phyloP scores from a whole-genome alignment of 2,113 vertebrate genomes.

The Galeopterus variegatus region DNA sequence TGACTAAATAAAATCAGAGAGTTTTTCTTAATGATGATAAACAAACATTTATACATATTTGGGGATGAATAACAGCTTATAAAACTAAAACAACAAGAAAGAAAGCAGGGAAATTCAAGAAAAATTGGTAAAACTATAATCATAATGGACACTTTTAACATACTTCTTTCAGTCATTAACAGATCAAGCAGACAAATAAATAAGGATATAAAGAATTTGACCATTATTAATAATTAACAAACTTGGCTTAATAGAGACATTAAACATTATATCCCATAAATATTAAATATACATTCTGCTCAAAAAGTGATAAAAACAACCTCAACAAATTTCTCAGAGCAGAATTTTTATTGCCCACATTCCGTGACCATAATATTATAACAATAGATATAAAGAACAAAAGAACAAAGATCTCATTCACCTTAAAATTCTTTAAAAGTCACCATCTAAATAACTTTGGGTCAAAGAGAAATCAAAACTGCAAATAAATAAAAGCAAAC shows the following conservation, averaged over 20 bases:
- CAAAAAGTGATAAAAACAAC: constrained; percentile 51
- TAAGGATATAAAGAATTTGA: neutral
- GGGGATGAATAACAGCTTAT: constrained; percentile 36
- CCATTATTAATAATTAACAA: constrained; percentile 51
- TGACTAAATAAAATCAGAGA: neutral
- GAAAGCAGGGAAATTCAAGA: neutral
- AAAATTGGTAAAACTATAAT: constrained; percentile 15
- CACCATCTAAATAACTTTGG: constrained; percentile 22
- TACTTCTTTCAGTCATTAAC: constrained; percentile 19
- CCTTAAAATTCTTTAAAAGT: neutral
- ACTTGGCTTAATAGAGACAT: neutral
- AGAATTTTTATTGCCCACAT: neutral
- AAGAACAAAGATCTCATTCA: neutral
- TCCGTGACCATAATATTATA: neutral
- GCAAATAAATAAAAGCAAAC: constrained; percentile 42
- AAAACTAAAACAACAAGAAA: constrained; percentile 41
- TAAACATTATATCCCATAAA: constrained; percentile 10
- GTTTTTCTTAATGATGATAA: neutral
- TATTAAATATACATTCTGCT: constrained; percentile 10
- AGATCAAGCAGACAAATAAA: constrained; percentile 30
- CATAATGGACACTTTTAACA: constrained; percentile 36
- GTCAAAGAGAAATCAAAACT: constrained; percentile 50
- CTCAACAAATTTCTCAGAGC: constrained; percentile 15
- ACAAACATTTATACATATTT: constrained; percentile 15
- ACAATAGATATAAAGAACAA: neutral